These are phyloP conservation scores for Calcarius lapponicus DNA, from an alignment of 2,797 vertebrate genomes.

Conservation along the genomic window DNA sequence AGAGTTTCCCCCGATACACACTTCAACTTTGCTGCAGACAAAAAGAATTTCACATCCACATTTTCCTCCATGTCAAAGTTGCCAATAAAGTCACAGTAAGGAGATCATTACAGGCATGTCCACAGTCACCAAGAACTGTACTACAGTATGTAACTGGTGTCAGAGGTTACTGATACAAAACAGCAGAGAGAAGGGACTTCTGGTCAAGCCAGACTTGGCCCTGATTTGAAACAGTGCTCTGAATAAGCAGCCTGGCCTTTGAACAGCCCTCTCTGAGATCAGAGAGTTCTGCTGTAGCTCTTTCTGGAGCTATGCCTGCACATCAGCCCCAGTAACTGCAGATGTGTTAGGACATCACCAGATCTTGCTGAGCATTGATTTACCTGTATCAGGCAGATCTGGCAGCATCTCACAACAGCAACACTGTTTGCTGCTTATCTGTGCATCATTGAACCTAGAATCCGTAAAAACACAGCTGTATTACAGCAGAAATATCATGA, in stretches of 20 bases:
- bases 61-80: background rate
- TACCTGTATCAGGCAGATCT: background rate
- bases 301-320: background rate
- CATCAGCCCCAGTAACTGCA: background rate
- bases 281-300: background rate
- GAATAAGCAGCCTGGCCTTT: background rate
- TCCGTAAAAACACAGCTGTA: background rate
- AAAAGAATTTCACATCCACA: background rate
- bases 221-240: background rate
- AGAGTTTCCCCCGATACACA: background rate
- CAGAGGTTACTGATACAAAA: background rate
- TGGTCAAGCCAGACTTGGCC: background rate
- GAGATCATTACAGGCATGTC: background rate
- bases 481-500: background rate
- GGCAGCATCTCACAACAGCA: background rate
- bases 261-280: background rate
- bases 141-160: background rate
- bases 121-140: background rate
- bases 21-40: background rate
- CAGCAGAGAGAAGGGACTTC: background rate
- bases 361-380: background rate
- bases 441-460: background rate
- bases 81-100: background rate
- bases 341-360: background rate
- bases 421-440: background rate